These are phyloP conservation scores for Caenorhabditis sp. DNA, from an alignment of 2,888 invertebrate species.

Conservation along the genomic window DNA sequence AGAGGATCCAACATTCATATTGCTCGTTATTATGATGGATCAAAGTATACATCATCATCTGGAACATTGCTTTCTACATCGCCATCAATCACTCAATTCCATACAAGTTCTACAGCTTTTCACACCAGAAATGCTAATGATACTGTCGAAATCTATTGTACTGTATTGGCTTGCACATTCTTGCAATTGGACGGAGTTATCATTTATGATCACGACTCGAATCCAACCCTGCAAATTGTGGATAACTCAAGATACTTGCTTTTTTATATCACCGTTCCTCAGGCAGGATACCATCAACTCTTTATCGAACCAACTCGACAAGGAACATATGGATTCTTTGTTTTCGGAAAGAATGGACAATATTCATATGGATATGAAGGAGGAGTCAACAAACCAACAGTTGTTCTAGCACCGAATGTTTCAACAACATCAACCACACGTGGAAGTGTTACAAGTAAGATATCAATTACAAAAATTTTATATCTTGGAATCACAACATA, in stretches of 20 bases:
- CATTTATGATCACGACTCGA: background rate
- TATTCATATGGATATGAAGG: conserved; percentile 44
- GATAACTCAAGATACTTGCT: conserved; percentile 22
- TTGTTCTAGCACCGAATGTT: conserved; percentile 26
- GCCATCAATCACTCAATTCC: conserved; percentile 41
- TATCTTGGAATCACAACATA: no score
- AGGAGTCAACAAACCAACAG: conserved; percentile 33
- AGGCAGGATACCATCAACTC: conserved; percentile 30
- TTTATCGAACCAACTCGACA: conserved; percentile 1
- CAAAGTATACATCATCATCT: conserved; percentile 2
- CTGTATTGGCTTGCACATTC: conserved; percentile 11
- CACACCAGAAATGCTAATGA: conserved; percentile 44
- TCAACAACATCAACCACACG: background rate
- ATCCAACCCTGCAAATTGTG: conserved; percentile 13
- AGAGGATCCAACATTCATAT: conserved; percentile 47
- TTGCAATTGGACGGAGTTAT: conserved; percentile 16
- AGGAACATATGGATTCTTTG: conserved; percentile 33
- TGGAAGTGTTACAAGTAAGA: conserved; percentile 1
- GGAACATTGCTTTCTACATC: conserved; percentile 49
- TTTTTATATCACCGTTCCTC: conserved; percentile 8
- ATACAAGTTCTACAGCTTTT: conserved; percentile 26
- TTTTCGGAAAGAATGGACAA: conserved; percentile 36
- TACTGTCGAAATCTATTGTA: conserved; percentile 34
- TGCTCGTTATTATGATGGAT: conserved; percentile 38
- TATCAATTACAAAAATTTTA: no score